Conservation (phyloP, 2,797 vertebrate species). For the Centropyge bicolor region DNA sequence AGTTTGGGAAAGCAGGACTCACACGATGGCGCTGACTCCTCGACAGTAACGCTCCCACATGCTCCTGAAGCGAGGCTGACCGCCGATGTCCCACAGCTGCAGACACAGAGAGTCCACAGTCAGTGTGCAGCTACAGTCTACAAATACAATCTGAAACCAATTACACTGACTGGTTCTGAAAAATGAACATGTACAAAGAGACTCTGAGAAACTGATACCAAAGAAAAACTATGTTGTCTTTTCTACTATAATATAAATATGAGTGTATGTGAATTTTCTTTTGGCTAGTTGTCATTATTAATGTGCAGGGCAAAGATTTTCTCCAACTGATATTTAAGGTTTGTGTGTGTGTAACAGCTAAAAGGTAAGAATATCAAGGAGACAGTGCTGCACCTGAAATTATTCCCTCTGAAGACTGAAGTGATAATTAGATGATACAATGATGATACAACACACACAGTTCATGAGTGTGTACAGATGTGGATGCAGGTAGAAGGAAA, state of each 20-base stretch:
- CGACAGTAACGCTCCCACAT: slow-evolving; percentile 99
- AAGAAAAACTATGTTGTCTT: too few relatives aligned
- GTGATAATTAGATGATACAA: too few relatives aligned
- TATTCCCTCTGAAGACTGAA: not conserved
- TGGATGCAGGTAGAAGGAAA: not conserved
- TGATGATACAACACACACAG: too few relatives aligned
- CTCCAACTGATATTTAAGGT: too few relatives aligned
- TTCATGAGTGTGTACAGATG: not conserved
- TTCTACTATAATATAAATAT: too few relatives aligned
- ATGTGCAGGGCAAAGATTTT: too few relatives aligned
- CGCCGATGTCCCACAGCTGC: slow-evolving; percentile 98
- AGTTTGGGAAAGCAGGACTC: slow-evolving; percentile 74
- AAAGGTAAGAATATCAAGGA: not conserved
- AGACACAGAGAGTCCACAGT: slow-evolving; percentile 12
- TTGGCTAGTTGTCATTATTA: too few relatives aligned
- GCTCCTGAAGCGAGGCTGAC: slow-evolving; percentile 97
- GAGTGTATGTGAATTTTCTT: too few relatives aligned
- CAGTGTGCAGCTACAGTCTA: not conserved
- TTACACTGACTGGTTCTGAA: too few relatives aligned
- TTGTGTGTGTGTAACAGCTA: not conserved
- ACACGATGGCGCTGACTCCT: slow-evolving; percentile 99
- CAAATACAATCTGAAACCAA: too few relatives aligned
- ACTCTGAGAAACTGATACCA: too few relatives aligned
- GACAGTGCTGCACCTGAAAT: not conserved
- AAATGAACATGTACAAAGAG: too few relatives aligned